Evolutionary conservation across 2,113 vertebrate genomes (phyloP), one percentile per base, ranked within the genome.

Genomic region (Microcebus tavaratra): DNA sequence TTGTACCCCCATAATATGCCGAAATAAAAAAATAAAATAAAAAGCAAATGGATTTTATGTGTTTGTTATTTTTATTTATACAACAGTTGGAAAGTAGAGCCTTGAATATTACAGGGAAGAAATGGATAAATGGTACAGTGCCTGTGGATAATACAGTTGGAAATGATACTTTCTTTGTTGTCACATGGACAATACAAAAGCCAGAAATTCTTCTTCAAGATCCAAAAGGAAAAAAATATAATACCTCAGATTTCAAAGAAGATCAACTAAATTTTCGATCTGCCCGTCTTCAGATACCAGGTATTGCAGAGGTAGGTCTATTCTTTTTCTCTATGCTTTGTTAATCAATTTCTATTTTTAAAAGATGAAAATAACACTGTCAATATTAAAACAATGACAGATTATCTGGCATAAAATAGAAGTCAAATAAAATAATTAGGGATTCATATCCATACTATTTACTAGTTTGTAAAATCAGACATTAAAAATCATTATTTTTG

Each of bases 81-180:
- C 13, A 67, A 97, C 75, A 98, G 98, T 90, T 99, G 88, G 98
- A 99, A 97, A 99, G 98, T 92, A 96, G 93, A 97, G 96, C 96
- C 65, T 67, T 34, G 31, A 39, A 0, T 3, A 85, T 98, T 65
- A 2, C 18, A 20, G 6, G 21, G 18, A 63, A 8, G 11, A 59
- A 63, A 45, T 98, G 98, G 98, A 88, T 98, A 83, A 98, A 97
- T 68, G 98, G 96, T 8, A 98, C 97, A 14, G 97, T 99, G 39
- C 92, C 91, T 55, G 90, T 99, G 48, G 98, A 99, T 63, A 97
- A 85, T 8, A 98, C 98, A 72, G 82, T 98, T 90, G 98, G 98
- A 95, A 99, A 98, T n/a, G 95, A 98, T 18, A 99, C 99, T 8
- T 98, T 97, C 91, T 98, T 99, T 95, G 93, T 97, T 63, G 65